Base-by-base conservation (phyloP, 2,888 invertebrate species). In the Amphipyra tragopoginis region DNA sequence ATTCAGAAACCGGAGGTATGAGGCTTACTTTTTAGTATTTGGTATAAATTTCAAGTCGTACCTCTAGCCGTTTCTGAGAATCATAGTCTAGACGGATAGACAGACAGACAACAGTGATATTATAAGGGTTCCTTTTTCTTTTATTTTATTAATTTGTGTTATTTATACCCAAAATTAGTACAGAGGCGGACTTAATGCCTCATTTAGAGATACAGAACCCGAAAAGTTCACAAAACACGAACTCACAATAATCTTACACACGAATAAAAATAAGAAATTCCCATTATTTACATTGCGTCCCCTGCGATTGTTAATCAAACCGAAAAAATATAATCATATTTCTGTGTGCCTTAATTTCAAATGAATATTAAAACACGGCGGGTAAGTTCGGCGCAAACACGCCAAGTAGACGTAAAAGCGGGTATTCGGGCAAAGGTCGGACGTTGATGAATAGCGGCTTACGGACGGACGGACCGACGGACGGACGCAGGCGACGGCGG, bases 381-480 rank as follows among this genome's bases (percentile, higher is more conserved):
- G 75, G 65, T 75, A 80, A 77, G 81, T 80, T 81, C 45, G 73
- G 57, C 36, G 57, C 68, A 62, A 80, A 77, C 79, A 76, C 77
- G 79, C 72, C 77, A 81, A 79, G 81, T 74, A 75, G 77, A 78
- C 71, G 72, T 71, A 75, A 72, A 78, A 75, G 76, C 62, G 29
- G 5, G 29, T 29, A 29, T 29, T 29, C 29, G 74, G 64, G 75
- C 77, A 79, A 78, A 82, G 79, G 82, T 82, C 77, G 75, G 87
- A 87, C 86, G 79, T 89, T 90, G 89, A 90, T 86, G 84, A 87
- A 90, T 88, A 81, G 72, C 48, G 53, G 76, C 71, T 76, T 77
- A 70, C 47, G 52, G 14, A 54, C 58, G 56, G 58, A 61, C 44
- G 54, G 52, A 53, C 40, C 42, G 72, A 44, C 40, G 29, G 65